phyloP scores from a whole-genome alignment of 2,113 vertebrate species.

The Stigmatopora nigra region DNA sequence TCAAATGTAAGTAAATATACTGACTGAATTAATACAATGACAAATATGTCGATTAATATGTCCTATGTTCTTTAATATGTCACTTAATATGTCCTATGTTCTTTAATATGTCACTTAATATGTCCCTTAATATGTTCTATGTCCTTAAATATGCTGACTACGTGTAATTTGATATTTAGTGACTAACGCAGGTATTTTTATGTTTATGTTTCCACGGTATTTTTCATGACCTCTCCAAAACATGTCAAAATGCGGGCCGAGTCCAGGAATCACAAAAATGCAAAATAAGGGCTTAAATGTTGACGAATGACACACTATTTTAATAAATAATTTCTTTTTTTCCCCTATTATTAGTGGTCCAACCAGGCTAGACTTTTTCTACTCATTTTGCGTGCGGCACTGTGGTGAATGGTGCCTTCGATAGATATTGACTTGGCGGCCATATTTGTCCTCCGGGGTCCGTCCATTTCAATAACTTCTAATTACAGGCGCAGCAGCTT shows the following conservation, averaged over 20 bases:
- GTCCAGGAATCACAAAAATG: constrained; percentile 5
- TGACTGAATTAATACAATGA: too few species aligned
- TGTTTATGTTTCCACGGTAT: not conserved
- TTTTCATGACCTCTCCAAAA: not conserved
- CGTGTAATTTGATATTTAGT: not conserved
- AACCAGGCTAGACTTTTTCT: not conserved
- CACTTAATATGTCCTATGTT: too few species aligned
- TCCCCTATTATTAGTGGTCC: constrained; percentile 6
- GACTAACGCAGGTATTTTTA: not conserved
- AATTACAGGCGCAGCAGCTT: constrained; percentile 44
- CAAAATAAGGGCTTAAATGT: constrained; percentile 13
- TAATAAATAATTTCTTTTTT: too few species aligned
- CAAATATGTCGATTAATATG: too few species aligned
- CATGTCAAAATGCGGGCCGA: constrained; percentile 10
- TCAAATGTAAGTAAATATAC: too few species aligned
- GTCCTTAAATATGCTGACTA: too few species aligned
- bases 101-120: too few species aligned
- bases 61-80: too few species aligned
- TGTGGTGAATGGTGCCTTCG: constrained; percentile 35
- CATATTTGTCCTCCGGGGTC: constrained; percentile 37
- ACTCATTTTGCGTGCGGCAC: constrained; percentile 18
- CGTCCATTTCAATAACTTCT: constrained; percentile 57
- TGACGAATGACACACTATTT: constrained; percentile 20
- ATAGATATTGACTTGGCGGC: constrained; percentile 61
- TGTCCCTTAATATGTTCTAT: too few species aligned